phyloP scores from a whole-genome alignment of 2,888 invertebrate genomes.

The Lochmaea crataegi region DNA sequence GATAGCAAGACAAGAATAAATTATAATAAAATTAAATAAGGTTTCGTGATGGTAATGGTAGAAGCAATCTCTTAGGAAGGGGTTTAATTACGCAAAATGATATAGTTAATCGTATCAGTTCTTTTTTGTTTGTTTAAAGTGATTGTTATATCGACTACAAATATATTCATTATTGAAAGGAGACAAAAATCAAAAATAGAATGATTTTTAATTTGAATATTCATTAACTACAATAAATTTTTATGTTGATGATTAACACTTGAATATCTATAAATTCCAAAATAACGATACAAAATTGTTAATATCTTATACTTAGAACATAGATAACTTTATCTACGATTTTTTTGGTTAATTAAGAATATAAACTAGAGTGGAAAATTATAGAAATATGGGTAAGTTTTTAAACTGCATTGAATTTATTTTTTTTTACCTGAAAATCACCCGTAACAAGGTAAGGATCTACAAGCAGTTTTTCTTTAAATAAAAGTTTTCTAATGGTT shows the following conservation, averaged over 20 bases:
- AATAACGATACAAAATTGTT: too few species aligned
- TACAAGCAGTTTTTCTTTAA: not conserved
- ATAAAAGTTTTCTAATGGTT: too few species aligned
- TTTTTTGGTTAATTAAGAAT: not conserved
- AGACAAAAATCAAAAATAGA: not conserved
- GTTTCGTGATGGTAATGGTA: slow-evolving; percentile 9
- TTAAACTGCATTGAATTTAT: not conserved
- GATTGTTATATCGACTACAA: not conserved
- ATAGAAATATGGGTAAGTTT: not conserved
- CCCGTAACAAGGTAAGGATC: not conserved
- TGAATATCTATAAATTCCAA: too few species aligned
- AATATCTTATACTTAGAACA: not conserved
- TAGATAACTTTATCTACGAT: not conserved
- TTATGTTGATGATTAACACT: too few species aligned
- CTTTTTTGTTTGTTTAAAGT: not conserved
- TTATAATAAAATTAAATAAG: not conserved
- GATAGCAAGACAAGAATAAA: not conserved
- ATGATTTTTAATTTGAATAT: not conserved
- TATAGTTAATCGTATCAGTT: not conserved
- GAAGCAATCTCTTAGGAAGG: slow-evolving; percentile 2
- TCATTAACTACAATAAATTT: not conserved
- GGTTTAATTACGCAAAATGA: not conserved
- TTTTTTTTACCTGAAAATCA: not conserved
- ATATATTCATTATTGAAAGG: not conserved
- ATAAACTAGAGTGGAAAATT: not conserved